These are phyloP conservation scores for Salarias fasciatus DNA, from an alignment of 2,797 vertebrate genomes.

Conservation along the genomic window DNA sequence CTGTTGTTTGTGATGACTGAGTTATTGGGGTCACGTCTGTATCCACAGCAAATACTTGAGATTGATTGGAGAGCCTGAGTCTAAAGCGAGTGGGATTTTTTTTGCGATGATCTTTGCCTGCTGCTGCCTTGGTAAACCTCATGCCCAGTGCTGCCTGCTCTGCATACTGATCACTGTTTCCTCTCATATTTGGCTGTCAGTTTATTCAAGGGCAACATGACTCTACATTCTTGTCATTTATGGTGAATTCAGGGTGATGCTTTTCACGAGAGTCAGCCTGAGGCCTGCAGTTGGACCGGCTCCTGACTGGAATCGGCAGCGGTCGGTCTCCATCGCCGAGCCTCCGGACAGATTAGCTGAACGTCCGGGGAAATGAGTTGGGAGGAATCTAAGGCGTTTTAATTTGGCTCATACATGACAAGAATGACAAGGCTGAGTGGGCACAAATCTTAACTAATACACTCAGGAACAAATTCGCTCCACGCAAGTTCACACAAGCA, in stretches of 20 bases:
- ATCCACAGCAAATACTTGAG: slow-evolving; percentile 23
- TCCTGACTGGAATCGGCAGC: no score
- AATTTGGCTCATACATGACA: slow-evolving; percentile 13
- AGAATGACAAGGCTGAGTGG: slow-evolving; percentile 6
- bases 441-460: slow-evolving; percentile 8
- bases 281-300: no score
- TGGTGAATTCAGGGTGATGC: no score
- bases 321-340: slow-evolving; percentile 1
- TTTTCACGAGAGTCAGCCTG: no score
- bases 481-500: no score
- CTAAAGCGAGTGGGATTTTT: slow-evolving; percentile 11
- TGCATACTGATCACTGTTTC: slow-evolving; percentile 22
- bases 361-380: slow-evolving; percentile 27
- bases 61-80: slow-evolving; percentile 33
- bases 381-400: slow-evolving; percentile 8
- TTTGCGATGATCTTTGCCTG: slow-evolving; percentile 8
- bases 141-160: slow-evolving; percentile 1
- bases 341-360: slow-evolving; percentile 18
- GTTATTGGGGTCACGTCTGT: slow-evolving; percentile 48
- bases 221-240: slow-evolving; percentile 1
- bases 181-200: neutral
- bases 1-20: slow-evolving; percentile 33
- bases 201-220: slow-evolving; percentile 26
- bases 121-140: slow-evolving; percentile 6
- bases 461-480: slow-evolving; percentile 1